Conservation (phyloP, 1,140 invertebrate genomes). For the Bombus waltoni region DNA sequence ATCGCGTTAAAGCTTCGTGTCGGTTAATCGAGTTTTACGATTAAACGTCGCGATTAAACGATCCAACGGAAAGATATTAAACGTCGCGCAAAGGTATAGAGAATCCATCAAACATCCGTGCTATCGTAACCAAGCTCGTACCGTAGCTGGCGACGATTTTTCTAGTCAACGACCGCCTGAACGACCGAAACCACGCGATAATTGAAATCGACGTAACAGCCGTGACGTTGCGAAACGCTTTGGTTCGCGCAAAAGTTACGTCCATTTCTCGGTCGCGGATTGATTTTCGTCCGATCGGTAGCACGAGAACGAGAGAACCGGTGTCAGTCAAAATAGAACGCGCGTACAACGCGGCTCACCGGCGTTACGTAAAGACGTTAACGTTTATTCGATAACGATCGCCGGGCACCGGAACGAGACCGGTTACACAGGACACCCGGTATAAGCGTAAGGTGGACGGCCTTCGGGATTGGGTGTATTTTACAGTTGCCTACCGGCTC, state of each 20-base stretch:
- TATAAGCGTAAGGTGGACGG: constrained; percentile 63
- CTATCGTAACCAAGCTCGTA: background rate
- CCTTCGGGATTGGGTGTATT: constrained; percentile 62
- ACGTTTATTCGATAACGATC: constrained; percentile 61
- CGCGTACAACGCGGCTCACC: background rate
- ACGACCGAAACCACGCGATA: background rate
- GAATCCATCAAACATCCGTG: background rate
- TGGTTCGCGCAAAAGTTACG: background rate
- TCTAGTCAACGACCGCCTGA: background rate
- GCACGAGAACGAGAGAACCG: constrained; percentile 10
- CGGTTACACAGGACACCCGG: constrained; percentile 60
- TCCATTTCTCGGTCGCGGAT: background rate
- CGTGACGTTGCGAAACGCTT: background rate
- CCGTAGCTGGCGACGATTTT: no score
- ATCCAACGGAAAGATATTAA: no score
- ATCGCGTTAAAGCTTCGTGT: no score
- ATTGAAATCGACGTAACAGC: background rate
- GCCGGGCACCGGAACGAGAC: constrained; percentile 45
- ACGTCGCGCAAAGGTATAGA: background rate
- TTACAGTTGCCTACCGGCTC: constrained; percentile 42
- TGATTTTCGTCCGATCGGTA: constrained; percentile 15
- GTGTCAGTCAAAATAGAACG: constrained; percentile 30
- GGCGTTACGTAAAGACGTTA: constrained; percentile 50
- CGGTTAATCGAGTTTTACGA: no score
- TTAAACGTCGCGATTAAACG: no score